Evolutionary conservation across 2,113 vertebrate species (phyloP), one percentile per base, ranked within the genome.

Genomic region (Gavia stellata): DNA sequence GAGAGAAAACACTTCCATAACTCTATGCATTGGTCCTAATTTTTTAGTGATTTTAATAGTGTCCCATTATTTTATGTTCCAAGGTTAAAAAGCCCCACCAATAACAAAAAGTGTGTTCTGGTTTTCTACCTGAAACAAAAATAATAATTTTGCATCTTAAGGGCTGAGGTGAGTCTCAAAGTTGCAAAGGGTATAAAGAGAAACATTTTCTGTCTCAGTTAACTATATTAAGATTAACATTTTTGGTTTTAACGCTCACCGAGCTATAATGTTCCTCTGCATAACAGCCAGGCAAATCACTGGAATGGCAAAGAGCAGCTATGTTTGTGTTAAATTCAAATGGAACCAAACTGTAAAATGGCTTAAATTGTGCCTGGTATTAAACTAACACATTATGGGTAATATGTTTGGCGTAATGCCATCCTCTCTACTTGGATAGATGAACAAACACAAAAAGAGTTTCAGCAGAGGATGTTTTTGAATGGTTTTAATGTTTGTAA

Each of bases 261-360:
- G 36, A 94, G 21, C 33, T 58, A 33, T 73, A 85, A 88, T 55
- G 7, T 34, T 82, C 15, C 42, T 80, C 36, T 74, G 10, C 15
- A 18, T 53, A 73, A 42, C 25, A 86, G n/a, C 52, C n/a, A 62
- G 53, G 50, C 25, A 83, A 92, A 93, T 83, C 9, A 88, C 31
- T 90, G 50, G 20, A 92, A 88, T 2, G 5, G 44, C 40, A 80
- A 85, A 93, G 40, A 93, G 40, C 17, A 85, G 53, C 50, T 86
- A 58, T n/a, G 58, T 58, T 81, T 85, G 23, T 81, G 25, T 75
- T 92, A 68, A 90, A 77, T 65, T 90, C 50, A 74, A 86, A 83
- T 29, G n/a, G 59, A 93, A 82, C 50, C 50, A 90, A 95, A 93
- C n/a, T 75, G n/a, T 72, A 86, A 95, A 96, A 93, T 42, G 13